Evolutionary conservation across 2,888 invertebrate genomes (phyloP), one percentile per base, ranked within the genome.

Genomic region (Flabesymbios commensalis): DNA sequence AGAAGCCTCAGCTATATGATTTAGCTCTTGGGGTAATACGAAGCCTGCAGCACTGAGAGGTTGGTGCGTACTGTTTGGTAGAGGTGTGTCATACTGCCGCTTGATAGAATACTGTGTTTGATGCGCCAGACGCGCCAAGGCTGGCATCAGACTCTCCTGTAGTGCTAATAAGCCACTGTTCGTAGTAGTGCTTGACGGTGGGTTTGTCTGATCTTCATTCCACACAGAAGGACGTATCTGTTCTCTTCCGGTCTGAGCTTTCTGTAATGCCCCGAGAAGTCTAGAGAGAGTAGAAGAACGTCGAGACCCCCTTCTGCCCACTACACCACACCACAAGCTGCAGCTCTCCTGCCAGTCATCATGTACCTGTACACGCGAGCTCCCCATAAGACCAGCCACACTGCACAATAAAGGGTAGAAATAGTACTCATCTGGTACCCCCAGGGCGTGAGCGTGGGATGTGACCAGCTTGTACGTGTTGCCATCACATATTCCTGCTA

Each of bases 391-490:
- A 17, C 52, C 59, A 10, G 62, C 49, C 41, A 63, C 62, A 31
- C 45, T 54, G 17, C 58, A 51, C 31, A 65, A 47, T 53, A 65
- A 43, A 39, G 65, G 65, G 39, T 63, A 56, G 33, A 65, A 58
- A 31, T 63, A 42, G 19, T 63, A 62, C 59, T 65, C 65, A 10
- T 59, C 53, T 5, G 62, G 59, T 14, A 65, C 65, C 17, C 62
- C 65, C n/a, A 63, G 45, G 43, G 65, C 59, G 10, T 61, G 54
- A 17, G 59, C 59, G 29, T 65, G 65, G 17, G 59, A 32, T 7
- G 62, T 63, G 32, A 65, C 56, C 32, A 65, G 56, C 31, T 62
- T 62, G 24, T 48, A 33, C 65, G 63, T 62, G 57, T 62, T 64
- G 28, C 54, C 61, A 33, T 64, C 64, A 33, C 64, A 64, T 51